Evolutionary conservation across 2,113 vertebrate species (phyloP).

Genomic region (Murina feae): DNA sequence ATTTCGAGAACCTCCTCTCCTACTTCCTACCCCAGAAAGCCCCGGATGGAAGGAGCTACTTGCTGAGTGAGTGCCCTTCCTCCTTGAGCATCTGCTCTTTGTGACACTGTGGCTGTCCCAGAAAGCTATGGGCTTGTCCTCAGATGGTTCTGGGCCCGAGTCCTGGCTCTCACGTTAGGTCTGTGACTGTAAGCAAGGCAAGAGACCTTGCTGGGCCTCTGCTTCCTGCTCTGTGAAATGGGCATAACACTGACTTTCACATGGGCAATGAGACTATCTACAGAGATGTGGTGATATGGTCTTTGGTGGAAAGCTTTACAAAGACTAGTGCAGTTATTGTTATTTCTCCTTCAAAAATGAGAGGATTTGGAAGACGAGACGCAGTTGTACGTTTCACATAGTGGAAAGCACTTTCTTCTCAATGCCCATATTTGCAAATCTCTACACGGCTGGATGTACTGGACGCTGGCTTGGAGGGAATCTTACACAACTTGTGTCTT

Average conservation of each 20-base stretch:
- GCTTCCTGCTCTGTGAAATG: background rate
- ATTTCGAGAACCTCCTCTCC: constrained; percentile 81
- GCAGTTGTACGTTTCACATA: background rate
- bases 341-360: background rate
- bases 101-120: background rate
- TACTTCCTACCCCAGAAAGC: constrained; percentile 71
- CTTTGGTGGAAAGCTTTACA: background rate
- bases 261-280: background rate
- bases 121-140: background rate
- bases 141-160: background rate
- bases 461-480: background rate
- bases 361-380: background rate
- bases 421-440: background rate
- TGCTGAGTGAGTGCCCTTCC: constrained; percentile 72
- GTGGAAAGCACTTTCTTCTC: background rate
- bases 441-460: background rate
- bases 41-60: constrained; percentile 52
- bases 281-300: rapidly evolving
- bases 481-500: background rate
- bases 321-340: background rate
- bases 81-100: rapidly evolving
- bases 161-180: background rate
- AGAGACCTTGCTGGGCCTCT: background rate
- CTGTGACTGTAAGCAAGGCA: background rate
- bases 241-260: background rate